phyloP scores from a whole-genome alignment of 2,888 invertebrate species.

The Agonopterix subpropinquella region DNA sequence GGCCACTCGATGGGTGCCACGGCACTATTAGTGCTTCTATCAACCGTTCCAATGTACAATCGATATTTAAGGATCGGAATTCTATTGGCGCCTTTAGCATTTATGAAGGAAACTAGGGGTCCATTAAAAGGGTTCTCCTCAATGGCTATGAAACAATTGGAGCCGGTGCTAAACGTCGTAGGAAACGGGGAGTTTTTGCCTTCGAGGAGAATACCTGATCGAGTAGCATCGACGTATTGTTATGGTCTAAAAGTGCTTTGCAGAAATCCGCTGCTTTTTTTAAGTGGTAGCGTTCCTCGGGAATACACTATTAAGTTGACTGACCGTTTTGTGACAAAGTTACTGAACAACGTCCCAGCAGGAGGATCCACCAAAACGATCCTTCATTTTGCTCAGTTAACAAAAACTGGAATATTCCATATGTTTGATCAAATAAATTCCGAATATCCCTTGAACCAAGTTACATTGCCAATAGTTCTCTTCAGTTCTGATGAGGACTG shows the following conservation, averaged over 20 bases:
- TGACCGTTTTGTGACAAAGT: constrained; percentile 29
- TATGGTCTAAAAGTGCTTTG: constrained; percentile 35
- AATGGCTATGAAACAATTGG: constrained; percentile 18
- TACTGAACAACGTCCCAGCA: constrained; percentile 46
- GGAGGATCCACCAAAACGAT: constrained; percentile 52
- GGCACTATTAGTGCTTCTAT: constrained; percentile 44
- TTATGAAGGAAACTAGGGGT: constrained; percentile 37
- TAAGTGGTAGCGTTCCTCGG: constrained; percentile 32
- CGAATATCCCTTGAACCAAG: constrained; percentile 29
- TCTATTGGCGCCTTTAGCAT: constrained; percentile 45
- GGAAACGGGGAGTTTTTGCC: constrained; percentile 43
- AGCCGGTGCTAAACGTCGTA: constrained; percentile 24
- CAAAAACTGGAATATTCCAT: constrained; percentile 44
- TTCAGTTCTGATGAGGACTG: constrained; percentile 47
- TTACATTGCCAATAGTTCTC: constrained; percentile 41
- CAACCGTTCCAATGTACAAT: constrained; percentile 39
- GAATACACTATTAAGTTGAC: constrained; percentile 17
- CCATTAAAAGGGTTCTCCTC: constrained; percentile 34
- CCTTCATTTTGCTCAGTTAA: constrained; percentile 45
- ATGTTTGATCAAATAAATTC: constrained; percentile 23
- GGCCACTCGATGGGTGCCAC: constrained; percentile 61
- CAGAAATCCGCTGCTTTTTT: constrained; percentile 45
- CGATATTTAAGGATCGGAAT: constrained; percentile 42
- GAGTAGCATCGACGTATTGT: constrained; percentile 39
- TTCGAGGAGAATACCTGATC: constrained; percentile 33